Conservation (phyloP, 2,113 vertebrate species). For the Toxostoma redivivum region DNA sequence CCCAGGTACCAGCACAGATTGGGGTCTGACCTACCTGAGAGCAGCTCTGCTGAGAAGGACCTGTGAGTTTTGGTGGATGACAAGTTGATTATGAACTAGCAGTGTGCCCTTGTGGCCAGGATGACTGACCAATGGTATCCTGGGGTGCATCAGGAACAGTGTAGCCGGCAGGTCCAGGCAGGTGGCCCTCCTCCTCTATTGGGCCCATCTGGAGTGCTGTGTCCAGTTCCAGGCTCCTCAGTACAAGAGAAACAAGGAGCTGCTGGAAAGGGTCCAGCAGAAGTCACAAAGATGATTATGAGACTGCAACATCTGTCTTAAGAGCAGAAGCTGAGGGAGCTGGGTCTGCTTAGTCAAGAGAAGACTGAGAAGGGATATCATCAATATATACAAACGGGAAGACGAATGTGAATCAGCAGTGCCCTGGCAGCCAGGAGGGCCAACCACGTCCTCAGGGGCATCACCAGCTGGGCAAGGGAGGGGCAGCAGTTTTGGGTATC, state of each 20-base stretch:
- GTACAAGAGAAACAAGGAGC: not conserved
- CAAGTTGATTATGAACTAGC: not conserved
- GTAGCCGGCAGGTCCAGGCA: not conserved
- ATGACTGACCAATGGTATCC: not conserved
- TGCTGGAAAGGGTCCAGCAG: not conserved
- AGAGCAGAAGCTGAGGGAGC: not conserved
- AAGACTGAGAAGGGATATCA: not conserved
- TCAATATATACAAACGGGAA: not conserved
- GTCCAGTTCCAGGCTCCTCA: not conserved
- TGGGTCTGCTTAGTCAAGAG: not conserved
- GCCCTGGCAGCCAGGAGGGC: not conserved
- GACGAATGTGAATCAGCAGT: not conserved
- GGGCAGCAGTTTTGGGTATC: not conserved
- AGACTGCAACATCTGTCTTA: not conserved
- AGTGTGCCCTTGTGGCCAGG: not conserved
- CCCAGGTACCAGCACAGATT: not conserved
- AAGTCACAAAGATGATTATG: not conserved
- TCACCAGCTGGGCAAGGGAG: too few species aligned
- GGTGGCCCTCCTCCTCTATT: not conserved
- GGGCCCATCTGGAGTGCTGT: not conserved
- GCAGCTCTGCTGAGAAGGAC: not conserved
- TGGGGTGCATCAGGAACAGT: not conserved
- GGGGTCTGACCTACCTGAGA: not conserved
- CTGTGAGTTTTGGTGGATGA: too few species aligned
- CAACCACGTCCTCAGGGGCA: fast-evolving